Conservation (phyloP, 2,888 invertebrate genomes). For the Tenthredo livida region DNA sequence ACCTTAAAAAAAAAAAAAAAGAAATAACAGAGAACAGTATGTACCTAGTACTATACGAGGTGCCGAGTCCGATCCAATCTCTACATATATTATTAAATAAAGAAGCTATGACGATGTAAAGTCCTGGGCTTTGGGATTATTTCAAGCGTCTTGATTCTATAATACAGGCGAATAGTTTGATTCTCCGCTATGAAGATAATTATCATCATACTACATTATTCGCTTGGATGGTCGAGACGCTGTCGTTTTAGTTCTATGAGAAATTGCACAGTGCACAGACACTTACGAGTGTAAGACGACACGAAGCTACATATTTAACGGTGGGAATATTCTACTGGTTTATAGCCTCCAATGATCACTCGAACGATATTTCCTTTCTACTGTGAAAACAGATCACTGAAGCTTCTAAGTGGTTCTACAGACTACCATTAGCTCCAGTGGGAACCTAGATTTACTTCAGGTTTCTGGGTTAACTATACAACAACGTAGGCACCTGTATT, state of each 20-base stretch:
- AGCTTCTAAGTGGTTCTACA: conserved; percentile 19
- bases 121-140: neutral
- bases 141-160: neutral
- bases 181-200: neutral
- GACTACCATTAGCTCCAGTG: neutral
- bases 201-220: neutral
- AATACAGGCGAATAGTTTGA: neutral
- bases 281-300: neutral
- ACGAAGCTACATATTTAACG: conserved; percentile 1
- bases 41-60: neutral
- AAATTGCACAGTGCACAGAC: neutral
- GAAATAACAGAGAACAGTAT: neutral
- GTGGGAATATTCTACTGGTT: conserved; percentile 1
- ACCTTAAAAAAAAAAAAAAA: no score
- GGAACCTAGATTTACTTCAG: conserved; percentile 27
- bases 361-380: neutral
- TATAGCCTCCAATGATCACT: neutral
- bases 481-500: neutral
- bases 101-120: neutral
- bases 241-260: neutral
- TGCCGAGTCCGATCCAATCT: conserved; percentile 29
- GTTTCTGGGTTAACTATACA: conserved; percentile 39
- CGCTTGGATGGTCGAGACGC: neutral
- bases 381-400: conserved; percentile 10
- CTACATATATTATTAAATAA: neutral